These are phyloP conservation scores for Liopterus haemorrhoidalis DNA, from an alignment of 2,888 invertebrate species.

Conservation along the genomic window DNA sequence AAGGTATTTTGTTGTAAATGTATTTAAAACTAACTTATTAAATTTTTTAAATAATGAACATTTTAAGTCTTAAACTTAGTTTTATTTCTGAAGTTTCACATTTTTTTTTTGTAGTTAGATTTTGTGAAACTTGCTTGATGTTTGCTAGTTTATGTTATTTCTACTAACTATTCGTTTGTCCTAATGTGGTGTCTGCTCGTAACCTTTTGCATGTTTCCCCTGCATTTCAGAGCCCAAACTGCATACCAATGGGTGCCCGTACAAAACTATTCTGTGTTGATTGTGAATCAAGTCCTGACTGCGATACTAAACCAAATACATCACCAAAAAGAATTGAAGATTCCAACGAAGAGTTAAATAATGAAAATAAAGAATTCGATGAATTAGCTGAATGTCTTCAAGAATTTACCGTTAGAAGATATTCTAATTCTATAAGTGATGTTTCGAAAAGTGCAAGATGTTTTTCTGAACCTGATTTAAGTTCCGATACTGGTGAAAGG, in stretches of 20 bases:
- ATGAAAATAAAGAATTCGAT: constrained; percentile 11
- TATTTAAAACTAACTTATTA: too few relatives aligned
- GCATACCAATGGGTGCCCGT: constrained; percentile 32
- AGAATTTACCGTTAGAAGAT: not conserved
- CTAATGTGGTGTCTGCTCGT: constrained; percentile 8
- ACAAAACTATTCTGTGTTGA: constrained; percentile 43
- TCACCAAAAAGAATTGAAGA: constrained; percentile 34
- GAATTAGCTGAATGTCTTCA: not conserved
- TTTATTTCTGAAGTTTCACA: too few relatives aligned
- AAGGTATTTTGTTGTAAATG: too few relatives aligned
- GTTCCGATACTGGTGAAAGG: constrained; percentile 24
- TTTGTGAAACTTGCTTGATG: too few relatives aligned
- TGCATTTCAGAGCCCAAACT: constrained; percentile 36
- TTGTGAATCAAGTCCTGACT: constrained; percentile 40
- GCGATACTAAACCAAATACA: constrained; percentile 34
- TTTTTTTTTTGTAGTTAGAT: too few relatives aligned
- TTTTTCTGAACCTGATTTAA: constrained; percentile 39
- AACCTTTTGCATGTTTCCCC: constrained; percentile 7
- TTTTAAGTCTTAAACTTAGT: too few relatives aligned
- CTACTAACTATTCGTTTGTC: too few relatives aligned
- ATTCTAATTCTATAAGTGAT: not conserved
- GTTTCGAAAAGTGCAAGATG: constrained; percentile 18
- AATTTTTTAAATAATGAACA: too few relatives aligned
- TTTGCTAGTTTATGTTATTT: too few relatives aligned
- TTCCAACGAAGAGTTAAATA: constrained; percentile 20